Evolutionary conservation across 2,797 vertebrate species (phyloP), one percentile per base, ranked within the genome.

Genomic region (Trematocara caparti): DNA sequence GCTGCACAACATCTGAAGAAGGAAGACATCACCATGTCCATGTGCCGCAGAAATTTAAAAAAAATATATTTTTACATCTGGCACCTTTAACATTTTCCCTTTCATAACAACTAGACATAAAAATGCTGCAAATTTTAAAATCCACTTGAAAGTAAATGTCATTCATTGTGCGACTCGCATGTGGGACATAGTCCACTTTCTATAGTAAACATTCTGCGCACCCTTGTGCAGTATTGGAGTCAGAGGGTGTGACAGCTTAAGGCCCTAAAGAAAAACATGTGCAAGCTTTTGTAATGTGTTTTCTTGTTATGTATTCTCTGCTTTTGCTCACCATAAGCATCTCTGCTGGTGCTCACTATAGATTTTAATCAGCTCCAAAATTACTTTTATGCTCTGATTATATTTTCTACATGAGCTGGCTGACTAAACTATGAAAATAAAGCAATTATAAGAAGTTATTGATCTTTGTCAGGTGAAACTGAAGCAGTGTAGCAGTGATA

Each of bases 401-500:
- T 34, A 79, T 66, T 51, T 78, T 47, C 64, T 47, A 19, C 36
- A 45, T 47, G 30, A 73, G 24, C 10, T 74, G 49, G 13, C 48
- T 64, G 64, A 53, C 10, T 76, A 50, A 62, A 64, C n/a, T 49
- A 40, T 30, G 32, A 62, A 73, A 40, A 59, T 51, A 55, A 45
- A 45, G 64, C 49, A 24, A 43, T 53, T 57, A 59, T 13, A 32
- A 14, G 11, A 59, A 79, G 30, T 75, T 38, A 24, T 21, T 24
- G 51, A 34, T 50, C 47, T 66, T 75, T 48, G 51, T 43, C 55
- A 66, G 83, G 51, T 80, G 21, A 79, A 47, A 49, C 80, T 53
- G 49, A 66, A 80, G 79, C 50, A 30, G 24, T 24, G 51, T 72
- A 80, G 79, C 47, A 27, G 24, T 24, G 9, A 80, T 14, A 19